phyloP scores from a whole-genome alignment of 2,113 vertebrate species.

The Pyxicephalus adspersus region DNA sequence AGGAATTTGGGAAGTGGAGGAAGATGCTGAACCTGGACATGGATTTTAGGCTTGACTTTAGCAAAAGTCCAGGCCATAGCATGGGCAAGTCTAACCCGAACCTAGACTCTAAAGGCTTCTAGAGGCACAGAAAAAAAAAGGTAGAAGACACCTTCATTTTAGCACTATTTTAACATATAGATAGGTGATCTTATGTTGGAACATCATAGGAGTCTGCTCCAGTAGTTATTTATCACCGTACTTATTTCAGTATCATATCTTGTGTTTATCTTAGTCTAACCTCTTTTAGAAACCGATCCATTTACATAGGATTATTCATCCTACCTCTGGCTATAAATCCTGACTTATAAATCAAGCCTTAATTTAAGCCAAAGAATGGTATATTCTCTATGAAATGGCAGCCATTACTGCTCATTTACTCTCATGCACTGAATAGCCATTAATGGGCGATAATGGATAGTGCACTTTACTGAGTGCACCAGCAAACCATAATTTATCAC shows the following conservation, averaged over 20 bases:
- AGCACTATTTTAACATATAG: too few species aligned
- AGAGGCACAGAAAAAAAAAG: too few species aligned
- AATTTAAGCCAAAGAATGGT: constrained; percentile 12
- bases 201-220: too few species aligned
- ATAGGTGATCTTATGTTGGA: too few species aligned
- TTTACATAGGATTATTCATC: constrained; percentile 15
- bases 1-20: too few species aligned
- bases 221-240: neutral
- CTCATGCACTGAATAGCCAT: constrained; percentile 14
- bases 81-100: too few species aligned
- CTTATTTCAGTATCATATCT: neutral
- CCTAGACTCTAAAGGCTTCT: too few species aligned
- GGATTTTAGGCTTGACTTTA: too few species aligned
- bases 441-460: constrained; percentile 35
- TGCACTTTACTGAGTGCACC: constrained; percentile 31
- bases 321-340: constrained; percentile 4
- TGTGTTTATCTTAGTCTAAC: neutral
- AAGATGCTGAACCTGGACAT: too few species aligned
- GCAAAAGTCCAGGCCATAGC: too few species aligned
- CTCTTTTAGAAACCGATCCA: neutral
- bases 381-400: constrained; percentile 16
- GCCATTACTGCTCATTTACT: constrained; percentile 32
- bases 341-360: constrained; percentile 12
- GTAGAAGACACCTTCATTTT: too few species aligned
- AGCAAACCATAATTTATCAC: constrained; percentile 9